Conservation (phyloP, 2,888 invertebrate genomes). For the Ditula angustiorana region DNA sequence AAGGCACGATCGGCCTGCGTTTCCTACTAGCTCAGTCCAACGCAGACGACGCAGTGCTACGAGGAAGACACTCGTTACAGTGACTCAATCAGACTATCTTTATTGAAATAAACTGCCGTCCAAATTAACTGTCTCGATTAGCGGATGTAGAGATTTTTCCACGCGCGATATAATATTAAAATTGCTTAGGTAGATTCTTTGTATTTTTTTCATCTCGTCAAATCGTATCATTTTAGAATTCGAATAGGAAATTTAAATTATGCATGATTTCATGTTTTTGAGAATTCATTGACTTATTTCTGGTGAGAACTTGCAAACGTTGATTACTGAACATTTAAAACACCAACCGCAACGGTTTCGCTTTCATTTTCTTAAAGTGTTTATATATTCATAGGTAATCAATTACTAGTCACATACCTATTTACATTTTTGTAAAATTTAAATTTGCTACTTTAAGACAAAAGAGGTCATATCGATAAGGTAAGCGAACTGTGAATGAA, state of each 20-base stretch:
- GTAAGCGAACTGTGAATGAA: no score
- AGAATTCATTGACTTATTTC: constrained; percentile 19
- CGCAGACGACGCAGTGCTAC: constrained; percentile 53
- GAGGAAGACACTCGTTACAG: constrained; percentile 76
- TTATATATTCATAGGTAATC: no score
- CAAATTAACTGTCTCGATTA: constrained; percentile 19
- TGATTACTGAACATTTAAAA: constrained; percentile 10
- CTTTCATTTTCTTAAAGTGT: background rate
- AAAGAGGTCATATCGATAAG: no score
- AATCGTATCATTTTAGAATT: background rate
- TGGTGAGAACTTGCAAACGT: constrained; percentile 11
- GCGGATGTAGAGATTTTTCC: constrained; percentile 28
- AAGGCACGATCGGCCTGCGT: constrained; percentile 72
- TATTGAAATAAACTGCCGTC: constrained; percentile 54
- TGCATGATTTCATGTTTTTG: constrained; percentile 7
- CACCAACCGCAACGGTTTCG: background rate
- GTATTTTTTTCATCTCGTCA: background rate
- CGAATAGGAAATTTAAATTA: constrained; percentile 1
- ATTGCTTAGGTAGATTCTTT: no score
- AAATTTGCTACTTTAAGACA: no score
- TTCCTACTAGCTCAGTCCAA: constrained; percentile 68
- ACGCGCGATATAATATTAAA: constrained; percentile 11
- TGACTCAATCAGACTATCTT: constrained; percentile 55
- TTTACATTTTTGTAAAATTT: no score
- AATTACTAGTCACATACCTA: no score